phyloP scores from a whole-genome alignment of 1,140 invertebrate genomes.

The Hirudo medicinalis region DNA sequence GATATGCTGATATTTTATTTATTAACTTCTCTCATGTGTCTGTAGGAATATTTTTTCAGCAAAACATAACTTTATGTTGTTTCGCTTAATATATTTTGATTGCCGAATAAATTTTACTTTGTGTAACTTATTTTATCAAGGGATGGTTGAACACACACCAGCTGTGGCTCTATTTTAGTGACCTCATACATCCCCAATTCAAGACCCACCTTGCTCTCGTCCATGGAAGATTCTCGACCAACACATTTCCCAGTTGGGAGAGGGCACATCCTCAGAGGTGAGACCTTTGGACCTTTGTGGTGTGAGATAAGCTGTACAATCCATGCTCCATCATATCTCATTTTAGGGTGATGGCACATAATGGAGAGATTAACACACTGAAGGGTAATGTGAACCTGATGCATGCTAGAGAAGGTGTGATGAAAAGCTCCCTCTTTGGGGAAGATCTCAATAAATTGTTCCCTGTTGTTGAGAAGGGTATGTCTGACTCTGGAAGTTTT shows the following conservation, averaged over 20 bases:
- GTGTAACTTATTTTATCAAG: slow-evolving; percentile 29
- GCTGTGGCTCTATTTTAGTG: slow-evolving; percentile 70
- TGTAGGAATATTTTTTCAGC: too few species aligned
- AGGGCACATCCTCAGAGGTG: slow-evolving; percentile 91
- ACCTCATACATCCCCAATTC: slow-evolving; percentile 62
- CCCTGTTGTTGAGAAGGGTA: slow-evolving; percentile 91
- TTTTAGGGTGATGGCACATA: slow-evolving; percentile 79
- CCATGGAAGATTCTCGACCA: slow-evolving; percentile 93
- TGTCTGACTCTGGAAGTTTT: slow-evolving; percentile 89
- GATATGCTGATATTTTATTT: too few species aligned
- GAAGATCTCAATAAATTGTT: slow-evolving; percentile 72
- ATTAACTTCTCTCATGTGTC: too few species aligned
- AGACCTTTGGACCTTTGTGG: background rate
- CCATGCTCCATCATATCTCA: background rate
- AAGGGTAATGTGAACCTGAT: slow-evolving; percentile 95
- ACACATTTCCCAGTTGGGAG: slow-evolving; percentile 98
- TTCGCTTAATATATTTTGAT: background rate
- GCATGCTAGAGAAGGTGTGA: slow-evolving; percentile 94
- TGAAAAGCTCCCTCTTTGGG: slow-evolving; percentile 72
- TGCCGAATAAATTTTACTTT: background rate
- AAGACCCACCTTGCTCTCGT: slow-evolving; percentile 88
- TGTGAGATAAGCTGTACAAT: background rate
- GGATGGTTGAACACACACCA: slow-evolving; percentile 90
- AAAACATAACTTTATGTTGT: too few species aligned
- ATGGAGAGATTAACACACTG: slow-evolving; percentile 97